phyloP scores from a whole-genome alignment of 92 coral and sea anemone species.

The Phenganax subtilis region DNA sequence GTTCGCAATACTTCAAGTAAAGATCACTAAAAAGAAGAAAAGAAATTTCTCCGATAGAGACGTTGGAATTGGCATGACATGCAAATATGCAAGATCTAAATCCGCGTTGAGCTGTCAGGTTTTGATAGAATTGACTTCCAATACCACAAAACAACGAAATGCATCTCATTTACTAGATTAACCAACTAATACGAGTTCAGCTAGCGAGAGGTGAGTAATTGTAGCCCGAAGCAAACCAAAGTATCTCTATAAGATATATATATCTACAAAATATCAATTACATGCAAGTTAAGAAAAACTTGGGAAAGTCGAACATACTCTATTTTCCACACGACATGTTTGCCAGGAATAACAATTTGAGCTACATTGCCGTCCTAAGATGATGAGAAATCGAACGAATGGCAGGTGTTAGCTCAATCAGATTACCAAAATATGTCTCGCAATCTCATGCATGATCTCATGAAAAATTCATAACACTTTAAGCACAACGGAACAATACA shows the following conservation, averaged over 20 bases:
- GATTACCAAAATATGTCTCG: not conserved
- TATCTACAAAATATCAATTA: not conserved
- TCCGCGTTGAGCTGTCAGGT: no score
- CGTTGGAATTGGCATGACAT: not conserved
- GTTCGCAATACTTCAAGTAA: not conserved
- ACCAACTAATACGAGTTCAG: no score
- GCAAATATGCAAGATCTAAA: not conserved
- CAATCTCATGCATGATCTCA: not conserved
- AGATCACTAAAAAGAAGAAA: not conserved
- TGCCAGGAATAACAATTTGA: not conserved
- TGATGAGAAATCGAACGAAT: not conserved
- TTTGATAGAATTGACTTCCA: no score
- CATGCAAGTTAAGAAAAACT: not conserved
- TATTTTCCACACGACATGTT: not conserved
- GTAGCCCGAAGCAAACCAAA: no score
- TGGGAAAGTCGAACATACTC: not conserved
- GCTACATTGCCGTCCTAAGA: not conserved
- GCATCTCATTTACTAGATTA: no score
- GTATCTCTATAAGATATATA: no score
- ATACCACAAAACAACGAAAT: no score
- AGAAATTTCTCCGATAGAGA: not conserved
- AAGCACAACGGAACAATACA: not conserved
- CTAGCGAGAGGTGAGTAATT: no score
- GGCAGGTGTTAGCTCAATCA: not conserved
- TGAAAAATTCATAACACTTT: conserved; percentile 13